phyloP scores from a whole-genome alignment of 2,113 vertebrate genomes.

The Marcusenius ussheri region DNA sequence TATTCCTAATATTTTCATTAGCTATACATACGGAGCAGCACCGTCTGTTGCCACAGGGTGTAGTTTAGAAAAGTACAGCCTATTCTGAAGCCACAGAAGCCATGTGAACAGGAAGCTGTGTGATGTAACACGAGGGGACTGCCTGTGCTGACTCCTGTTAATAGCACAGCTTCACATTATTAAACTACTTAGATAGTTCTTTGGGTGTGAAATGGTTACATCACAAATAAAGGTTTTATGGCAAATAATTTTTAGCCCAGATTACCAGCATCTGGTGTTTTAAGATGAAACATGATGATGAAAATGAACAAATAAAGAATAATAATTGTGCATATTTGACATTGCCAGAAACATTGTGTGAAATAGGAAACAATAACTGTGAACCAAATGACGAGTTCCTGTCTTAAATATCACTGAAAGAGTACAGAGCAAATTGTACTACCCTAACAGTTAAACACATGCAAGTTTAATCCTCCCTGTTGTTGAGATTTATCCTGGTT shows the following conservation, averaged over 20 bases:
- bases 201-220: conserved; percentile 9
- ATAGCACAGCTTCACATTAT: conserved; percentile 20
- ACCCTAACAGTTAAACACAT: conserved; percentile 24
- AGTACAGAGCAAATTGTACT: background rate
- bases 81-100: conserved; percentile 36
- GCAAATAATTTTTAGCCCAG: conserved; percentile 32
- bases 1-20: background rate
- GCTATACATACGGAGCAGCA: conserved; percentile 13
- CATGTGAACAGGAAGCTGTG: conserved; percentile 17
- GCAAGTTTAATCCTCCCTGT: conserved; percentile 37
- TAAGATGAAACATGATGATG: conserved; percentile 36
- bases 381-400: background rate
- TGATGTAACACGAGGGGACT: background rate
- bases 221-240: conserved; percentile 20
- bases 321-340: background rate
- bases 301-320: conserved; percentile 37
- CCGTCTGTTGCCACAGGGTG: background rate
- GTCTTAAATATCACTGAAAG: background rate
- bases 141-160: background rate
- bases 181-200: conserved; percentile 29
- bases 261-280: conserved; percentile 42
- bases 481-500: conserved; percentile 39
- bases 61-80: conserved; percentile 28
- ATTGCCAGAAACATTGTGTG: conserved; percentile 9
- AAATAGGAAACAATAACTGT: background rate